Evolutionary conservation across 2,888 invertebrate species (phyloP).

Genomic region (Mycogona germanica): DNA sequence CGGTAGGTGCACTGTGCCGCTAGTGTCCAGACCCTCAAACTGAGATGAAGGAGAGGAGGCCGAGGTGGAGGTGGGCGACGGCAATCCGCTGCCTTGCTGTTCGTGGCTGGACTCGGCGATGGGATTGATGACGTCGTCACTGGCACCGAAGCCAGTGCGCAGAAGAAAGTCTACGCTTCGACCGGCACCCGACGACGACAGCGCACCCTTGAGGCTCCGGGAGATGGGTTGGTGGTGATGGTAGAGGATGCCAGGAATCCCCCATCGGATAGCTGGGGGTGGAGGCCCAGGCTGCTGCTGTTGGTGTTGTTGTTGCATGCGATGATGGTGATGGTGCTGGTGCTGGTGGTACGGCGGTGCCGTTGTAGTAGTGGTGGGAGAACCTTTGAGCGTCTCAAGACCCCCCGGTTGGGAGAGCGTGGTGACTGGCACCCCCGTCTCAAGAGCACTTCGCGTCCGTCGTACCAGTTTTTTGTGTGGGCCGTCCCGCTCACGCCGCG

Average conservation of each 20-base stretch:
- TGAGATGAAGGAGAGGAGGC: neutral
- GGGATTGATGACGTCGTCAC: slow-evolving; percentile 67
- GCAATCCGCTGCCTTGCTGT: slow-evolving; percentile 44
- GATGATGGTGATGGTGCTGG: too few species aligned
- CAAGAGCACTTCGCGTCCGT: slow-evolving; percentile 31
- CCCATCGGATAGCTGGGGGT: too few species aligned
- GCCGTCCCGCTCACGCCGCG: slow-evolving; percentile 13
- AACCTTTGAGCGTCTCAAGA: slow-evolving; percentile 25
- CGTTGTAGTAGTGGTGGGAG: too few species aligned
- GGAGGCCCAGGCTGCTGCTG: too few species aligned
- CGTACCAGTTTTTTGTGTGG: slow-evolving; percentile 24
- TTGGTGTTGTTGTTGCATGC: too few species aligned
- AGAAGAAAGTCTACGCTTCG: slow-evolving; percentile 22
- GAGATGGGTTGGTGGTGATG: neutral
- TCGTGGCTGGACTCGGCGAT: slow-evolving; percentile 76
- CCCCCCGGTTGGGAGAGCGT: slow-evolving; percentile 28
- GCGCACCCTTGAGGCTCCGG: neutral
- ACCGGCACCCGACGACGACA: slow-evolving; percentile 1
- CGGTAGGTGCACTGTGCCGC: neutral
- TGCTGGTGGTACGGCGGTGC: too few species aligned
- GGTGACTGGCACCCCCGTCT: slow-evolving; percentile 26
- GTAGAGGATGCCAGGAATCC: neutral
- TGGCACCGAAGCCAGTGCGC: slow-evolving; percentile 47
- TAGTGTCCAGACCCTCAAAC: neutral
- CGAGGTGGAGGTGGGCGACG: neutral